Base-by-base conservation (phyloP, 2,113 vertebrate species). In the Protobothrops mucrosquamatus region DNA sequence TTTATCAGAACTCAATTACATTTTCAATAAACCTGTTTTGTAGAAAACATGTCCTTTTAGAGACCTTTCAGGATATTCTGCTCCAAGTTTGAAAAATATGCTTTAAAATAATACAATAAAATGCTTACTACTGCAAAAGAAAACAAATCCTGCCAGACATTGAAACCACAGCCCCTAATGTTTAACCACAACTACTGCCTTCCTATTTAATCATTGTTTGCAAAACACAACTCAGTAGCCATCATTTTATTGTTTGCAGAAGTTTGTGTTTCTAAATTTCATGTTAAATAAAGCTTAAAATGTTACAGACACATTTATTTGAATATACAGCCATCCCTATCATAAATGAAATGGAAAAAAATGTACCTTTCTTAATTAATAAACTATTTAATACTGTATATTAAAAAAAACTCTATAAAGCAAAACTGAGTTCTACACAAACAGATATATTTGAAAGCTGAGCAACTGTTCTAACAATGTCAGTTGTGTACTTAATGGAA, bases 201-300 rank as follows among this genome's bases (percentile, higher is more conserved):
- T n/a, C 89, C 51, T 88, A 88, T 85, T 92, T 92, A 95, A 92
- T 26, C 43, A 93, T 34, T 61, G 43, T 55, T 57, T 11, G 4
- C 90, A 92, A 94, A n/a, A 88, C 10, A 55, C 29, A 94, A 93
- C 43, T 74, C 85, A 96, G 74, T 6, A 54, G 6, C 48, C 1
- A 0, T 91, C 0, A 6, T 95, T 95, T 93, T 93, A 93, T 52
- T 92, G 26, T 57, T 57, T 90, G 90, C 5, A 95, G 91, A 96
- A 29, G 86, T 91, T 90, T 94, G 34, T 6, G 18, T 94, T 34
- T 69, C 34, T 89, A 94, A 93, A 91, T 29, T 39, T 94, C 85
- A 91, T 0, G 0, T 2, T 11, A 92, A 81, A 91, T 39, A 52
- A 69, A 94, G 24, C 59, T 91, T 26, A 59, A 89, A 61, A 61